Evolutionary conservation across 2,888 invertebrate species (phyloP).

Genomic region (Ypsolopha scabrella): DNA sequence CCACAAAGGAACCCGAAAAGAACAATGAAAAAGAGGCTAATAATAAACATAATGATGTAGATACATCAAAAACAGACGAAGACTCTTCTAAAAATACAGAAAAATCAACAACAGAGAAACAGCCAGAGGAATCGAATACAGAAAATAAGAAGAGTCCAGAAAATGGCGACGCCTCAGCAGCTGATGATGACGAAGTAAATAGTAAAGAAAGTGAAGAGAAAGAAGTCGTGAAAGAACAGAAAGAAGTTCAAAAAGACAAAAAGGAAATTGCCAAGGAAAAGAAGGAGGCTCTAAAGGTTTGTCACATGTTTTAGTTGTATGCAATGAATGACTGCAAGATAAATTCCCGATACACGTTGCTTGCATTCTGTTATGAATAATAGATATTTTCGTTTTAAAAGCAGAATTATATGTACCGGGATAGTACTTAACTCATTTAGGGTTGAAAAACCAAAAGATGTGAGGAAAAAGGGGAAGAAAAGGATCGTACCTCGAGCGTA

Average conservation of each 20-base stretch:
- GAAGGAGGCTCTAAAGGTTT: background rate
- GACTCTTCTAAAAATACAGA: conserved; percentile 10
- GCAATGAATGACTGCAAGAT: too few relatives aligned
- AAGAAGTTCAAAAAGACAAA: conserved; percentile 9
- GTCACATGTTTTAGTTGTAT: too few relatives aligned
- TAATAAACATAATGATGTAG: conserved; percentile 8
- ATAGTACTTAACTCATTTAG: too few relatives aligned
- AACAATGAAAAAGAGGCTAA: background rate
- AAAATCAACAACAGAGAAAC: conserved; percentile 7
- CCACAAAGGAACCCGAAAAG: background rate
- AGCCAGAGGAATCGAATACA: conserved; percentile 7
- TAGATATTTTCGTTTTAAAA: too few relatives aligned
- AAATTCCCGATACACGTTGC: too few relatives aligned
- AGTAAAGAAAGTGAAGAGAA: background rate
- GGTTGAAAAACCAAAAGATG: too few relatives aligned
- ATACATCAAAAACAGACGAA: conserved; percentile 10
- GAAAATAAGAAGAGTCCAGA: conserved; percentile 6
- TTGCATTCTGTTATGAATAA: too few relatives aligned
- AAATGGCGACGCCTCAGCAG: background rate
- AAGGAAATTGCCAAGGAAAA: conserved; percentile 1
- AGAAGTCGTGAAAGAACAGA: conserved; percentile 7
- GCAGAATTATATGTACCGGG: too few relatives aligned
- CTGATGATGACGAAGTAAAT: conserved; percentile 8
- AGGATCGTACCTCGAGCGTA: too few relatives aligned
- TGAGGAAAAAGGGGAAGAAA: too few relatives aligned